Conservation (phyloP, 2,113 vertebrate genomes). For the Circaetus gallicus region DNA sequence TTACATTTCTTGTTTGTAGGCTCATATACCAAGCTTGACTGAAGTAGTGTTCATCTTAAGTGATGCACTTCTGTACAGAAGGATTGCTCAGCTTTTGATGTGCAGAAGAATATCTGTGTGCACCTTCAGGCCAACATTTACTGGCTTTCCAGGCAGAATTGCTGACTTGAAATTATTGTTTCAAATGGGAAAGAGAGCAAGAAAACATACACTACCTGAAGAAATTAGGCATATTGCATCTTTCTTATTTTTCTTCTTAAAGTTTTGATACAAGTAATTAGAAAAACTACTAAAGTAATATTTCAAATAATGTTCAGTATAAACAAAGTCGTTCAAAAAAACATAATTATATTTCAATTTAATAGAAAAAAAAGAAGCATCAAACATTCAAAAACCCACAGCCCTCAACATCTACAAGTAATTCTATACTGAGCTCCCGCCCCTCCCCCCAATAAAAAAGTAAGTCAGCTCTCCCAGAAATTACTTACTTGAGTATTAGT, state of each 20-base stretch:
- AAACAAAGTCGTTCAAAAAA: neutral
- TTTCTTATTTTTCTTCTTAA: neutral
- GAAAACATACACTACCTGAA: neutral
- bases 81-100: neutral
- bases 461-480: neutral
- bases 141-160: neutral
- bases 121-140: neutral
- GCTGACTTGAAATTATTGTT: neutral
- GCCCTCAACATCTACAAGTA: neutral
- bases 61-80: neutral
- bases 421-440: neutral
- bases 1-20: neutral
- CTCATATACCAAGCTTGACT: neutral
- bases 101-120: neutral
- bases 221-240: neutral
- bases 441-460: neutral
- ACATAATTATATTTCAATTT: neutral
- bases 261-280: neutral
- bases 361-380: neutral
- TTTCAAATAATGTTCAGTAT: neutral
- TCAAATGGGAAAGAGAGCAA: neutral
- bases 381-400: neutral
- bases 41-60: neutral
- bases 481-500: conserved; percentile 87
- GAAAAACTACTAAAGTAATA: neutral